A percentile compares a stretch with the other conserved stretches of the same genome.
Evolutionary conservation across 1,140 invertebrate species (phyloP).

Genomic region (Hermatobates lingyangjiaoensis): DNA sequence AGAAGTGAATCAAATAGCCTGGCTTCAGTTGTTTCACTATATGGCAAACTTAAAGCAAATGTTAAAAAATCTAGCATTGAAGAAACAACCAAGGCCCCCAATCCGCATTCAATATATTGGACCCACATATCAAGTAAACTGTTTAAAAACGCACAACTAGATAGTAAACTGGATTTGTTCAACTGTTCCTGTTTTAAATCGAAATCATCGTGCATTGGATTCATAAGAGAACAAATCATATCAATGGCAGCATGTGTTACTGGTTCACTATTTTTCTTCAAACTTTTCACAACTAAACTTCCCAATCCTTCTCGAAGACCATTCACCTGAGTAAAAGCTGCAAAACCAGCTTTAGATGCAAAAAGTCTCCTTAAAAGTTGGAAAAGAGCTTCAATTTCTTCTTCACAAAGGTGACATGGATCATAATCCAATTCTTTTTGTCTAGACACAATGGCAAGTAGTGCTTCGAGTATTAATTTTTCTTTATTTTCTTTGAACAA

Average conservation of each 20-base stretch:
- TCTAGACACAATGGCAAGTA: slow-evolving; percentile 53
- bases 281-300: slow-evolving; percentile 69
- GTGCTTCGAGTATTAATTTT: slow-evolving; percentile 70
- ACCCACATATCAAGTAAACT: slow-evolving; percentile 88
- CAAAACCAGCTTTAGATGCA: slow-evolving; percentile 93
- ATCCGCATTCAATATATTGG: slow-evolving; percentile 74
- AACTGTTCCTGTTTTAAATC: slow-evolving; percentile 89
- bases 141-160: slow-evolving; percentile 81
- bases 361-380: slow-evolving; percentile 81
- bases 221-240: slow-evolving; percentile 93
- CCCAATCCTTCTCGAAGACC: slow-evolving; percentile 91
- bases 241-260: slow-evolving; percentile 92
- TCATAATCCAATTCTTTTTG: slow-evolving; percentile 31
- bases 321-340: slow-evolving; percentile 72
- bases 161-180: slow-evolving; percentile 90
- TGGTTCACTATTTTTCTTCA: slow-evolving; percentile 71
- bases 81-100: slow-evolving; percentile 57
- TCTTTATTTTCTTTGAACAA: slow-evolving; percentile 98
- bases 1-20: slow-evolving; percentile 90
- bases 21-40: slow-evolving; percentile 96
- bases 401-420: slow-evolving; percentile 33
- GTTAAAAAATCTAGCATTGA: slow-evolving; percentile 97
- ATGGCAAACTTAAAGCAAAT: slow-evolving; percentile 95
- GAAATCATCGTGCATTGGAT: slow-evolving; percentile 96
- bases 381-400: slow-evolving; percentile 78